Evolutionary conservation across 2,113 vertebrate genomes (phyloP), one percentile per base, ranked within the genome.

Genomic region (Indicator indicator): DNA sequence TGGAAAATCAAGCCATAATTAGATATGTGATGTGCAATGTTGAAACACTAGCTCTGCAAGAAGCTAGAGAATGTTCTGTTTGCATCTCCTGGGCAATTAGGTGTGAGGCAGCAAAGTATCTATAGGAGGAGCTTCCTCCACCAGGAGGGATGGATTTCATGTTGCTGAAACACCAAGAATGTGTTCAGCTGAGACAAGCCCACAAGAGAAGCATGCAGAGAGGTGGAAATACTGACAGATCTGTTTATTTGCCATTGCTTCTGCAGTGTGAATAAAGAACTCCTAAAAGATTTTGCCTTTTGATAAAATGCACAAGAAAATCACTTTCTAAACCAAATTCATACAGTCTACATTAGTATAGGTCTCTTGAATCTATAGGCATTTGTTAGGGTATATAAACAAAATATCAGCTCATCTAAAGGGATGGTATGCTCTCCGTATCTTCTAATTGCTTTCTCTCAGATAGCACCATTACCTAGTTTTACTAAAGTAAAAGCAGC

Each of bases 1-100:
- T n/a, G 11, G 55, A 95, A 94, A 95, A 84, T n/a, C 21, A 72
- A 91, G 59, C 20, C 24, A 54, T 19, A 88, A 93, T 86, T 86
- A 91, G 88, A 78, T 71, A 56, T 76, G 84, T 83, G 36, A 55
- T 73, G 56, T 85, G 33, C 54, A 30, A 77, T 52, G 52, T 86
- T 73, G 52, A 89, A 88, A 89, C 67, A 68, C 3, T 70, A 90
- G 87, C 87, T 93, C 78, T 69, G 50, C 69, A 88, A 93, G 70
- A 88, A 95, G 68, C 58, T 81, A 72, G 65, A 94, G 46, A 93
- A 63, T 18, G 36, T 87, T 36, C 52, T 54, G 54, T 75, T 78
- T 83, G 33, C 38, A 69, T 69, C 77, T 86, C 81, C 77, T 4
- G 12, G 64, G 71, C 88, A 91, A 95, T 86, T 94, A 62, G 55